A percentile compares a stretch with the other conserved stretches of the same genome.
Conservation (phyloP, 2,113 vertebrate genomes). For the Lepus americanus region DNA sequence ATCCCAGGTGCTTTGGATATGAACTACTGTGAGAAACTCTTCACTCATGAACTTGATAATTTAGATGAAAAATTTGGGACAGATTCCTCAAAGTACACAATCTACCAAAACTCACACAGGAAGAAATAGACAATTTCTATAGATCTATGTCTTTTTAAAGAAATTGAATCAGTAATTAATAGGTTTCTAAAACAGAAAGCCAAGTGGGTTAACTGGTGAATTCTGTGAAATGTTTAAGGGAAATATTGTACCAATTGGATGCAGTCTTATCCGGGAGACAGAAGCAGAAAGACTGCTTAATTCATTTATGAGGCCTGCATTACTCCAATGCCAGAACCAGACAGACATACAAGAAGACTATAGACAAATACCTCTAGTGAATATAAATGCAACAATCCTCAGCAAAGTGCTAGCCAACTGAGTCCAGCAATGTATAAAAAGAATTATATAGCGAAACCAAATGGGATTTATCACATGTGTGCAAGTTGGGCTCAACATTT, state of each 20-base stretch:
- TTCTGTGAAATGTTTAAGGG: neutral
- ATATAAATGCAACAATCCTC: neutral
- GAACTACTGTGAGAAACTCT: neutral
- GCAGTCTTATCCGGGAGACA: neutral
- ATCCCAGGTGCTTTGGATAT: neutral
- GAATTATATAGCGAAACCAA: neutral
- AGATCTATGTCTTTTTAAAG: neutral
- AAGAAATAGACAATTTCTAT: neutral
- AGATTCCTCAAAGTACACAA: neutral
- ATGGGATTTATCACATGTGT: neutral
- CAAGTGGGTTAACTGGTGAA: neutral
- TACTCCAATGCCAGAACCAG: neutral
- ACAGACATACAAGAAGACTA: constrained; percentile 14
- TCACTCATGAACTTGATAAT: neutral
- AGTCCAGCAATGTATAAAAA: neutral
- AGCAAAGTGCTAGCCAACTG: neutral
- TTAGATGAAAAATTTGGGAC: neutral
- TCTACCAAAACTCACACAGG: neutral
- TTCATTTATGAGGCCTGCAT: neutral
- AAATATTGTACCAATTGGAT: neutral
- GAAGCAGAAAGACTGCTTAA: neutral
- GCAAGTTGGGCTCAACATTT: neutral
- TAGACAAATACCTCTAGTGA: neutral
- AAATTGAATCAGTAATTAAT: neutral
- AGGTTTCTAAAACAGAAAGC: neutral